Base-by-base conservation (phyloP, 2,797 vertebrate species). In the Bovichtus variegatus region DNA sequence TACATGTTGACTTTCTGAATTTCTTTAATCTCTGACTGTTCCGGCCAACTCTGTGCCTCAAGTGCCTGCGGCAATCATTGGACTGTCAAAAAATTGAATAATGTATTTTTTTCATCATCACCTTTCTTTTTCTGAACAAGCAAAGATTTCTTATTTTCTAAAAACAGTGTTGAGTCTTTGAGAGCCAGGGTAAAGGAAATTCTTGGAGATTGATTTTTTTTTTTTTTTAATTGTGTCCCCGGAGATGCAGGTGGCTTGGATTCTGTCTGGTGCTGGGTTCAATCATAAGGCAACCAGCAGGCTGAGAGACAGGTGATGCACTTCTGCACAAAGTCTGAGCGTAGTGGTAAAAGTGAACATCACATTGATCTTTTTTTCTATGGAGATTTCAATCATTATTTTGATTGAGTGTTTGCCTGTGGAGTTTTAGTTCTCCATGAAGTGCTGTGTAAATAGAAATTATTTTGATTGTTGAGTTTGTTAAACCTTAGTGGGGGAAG, bases 21-120 rank as follows among this genome's bases (percentile, higher is more conserved):
- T 65, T 50, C 53, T 63, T 63, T 58, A 50, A 71, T 71, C 34
- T 62, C 34, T 58, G 27, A 47, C 38, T 75, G 13, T 5, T 70
- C 38, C 0, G 1, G 55, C 18, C 29, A 60, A 12, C 19, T 60
- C 19, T 49, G 34, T 63, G 29, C 29, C 34, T 64, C 40, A 15
- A 27, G 25, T 36, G 51, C 59, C 60, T 63, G 36, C 4, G 0
- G 58, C 49, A 65, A 66, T 65, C 31, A 71, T 34, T 41, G 50
- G 18, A 61, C 34, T 40, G 41, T n/a, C 64, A 78, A 43, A 71
- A 72, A 72, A 59, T 65, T 60, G n/a, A 59, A 72, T 64, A 54
- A 60, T 71, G 12, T 49, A 6, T 78, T 66, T 66, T 74, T 47
- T 51, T 13, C n/a, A 58, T 41, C 27, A 60, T 18, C 27, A 62